phyloP scores from a whole-genome alignment of 2,113 vertebrate species.

The Zingel zingel region DNA sequence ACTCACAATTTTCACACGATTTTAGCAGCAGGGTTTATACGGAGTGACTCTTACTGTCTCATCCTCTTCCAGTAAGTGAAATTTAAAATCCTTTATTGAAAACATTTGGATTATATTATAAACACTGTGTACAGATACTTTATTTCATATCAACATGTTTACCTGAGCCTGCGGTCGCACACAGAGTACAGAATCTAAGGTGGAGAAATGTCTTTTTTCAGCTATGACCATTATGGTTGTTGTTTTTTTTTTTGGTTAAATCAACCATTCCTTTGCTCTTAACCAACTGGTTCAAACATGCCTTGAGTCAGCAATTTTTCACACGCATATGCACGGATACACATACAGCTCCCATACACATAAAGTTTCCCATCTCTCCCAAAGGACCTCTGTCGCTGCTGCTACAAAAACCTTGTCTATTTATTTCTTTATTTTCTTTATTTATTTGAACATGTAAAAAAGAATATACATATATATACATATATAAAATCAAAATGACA shows the following conservation, averaged over 20 bases:
- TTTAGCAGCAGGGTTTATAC: neutral
- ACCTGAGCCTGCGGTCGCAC: neutral
- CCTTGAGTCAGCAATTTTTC: slow-evolving; percentile 30
- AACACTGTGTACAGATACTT: neutral
- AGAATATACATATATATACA: no score
- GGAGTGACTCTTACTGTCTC: neutral
- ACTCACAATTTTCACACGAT: neutral
- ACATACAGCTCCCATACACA: neutral
- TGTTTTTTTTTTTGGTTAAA: neutral
- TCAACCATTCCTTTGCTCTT: neutral
- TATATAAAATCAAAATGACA: no score
- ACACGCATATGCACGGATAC: slow-evolving; percentile 20
- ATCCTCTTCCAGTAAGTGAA: neutral
- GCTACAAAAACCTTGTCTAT: slow-evolving; percentile 13
- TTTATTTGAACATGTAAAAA: no score
- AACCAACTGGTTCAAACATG: slow-evolving; percentile 18
- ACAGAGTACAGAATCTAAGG: neutral
- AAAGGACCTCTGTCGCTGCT: slow-evolving; percentile 17
- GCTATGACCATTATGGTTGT: no score
- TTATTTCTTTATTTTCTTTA: no score
- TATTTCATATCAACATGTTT: no score
- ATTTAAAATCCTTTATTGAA: neutral
- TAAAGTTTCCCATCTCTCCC: slow-evolving; percentile 4
- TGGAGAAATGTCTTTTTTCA: neutral
- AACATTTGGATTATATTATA: neutral